Evolutionary conservation across 2,797 vertebrate species (phyloP).

Genomic region (Chrysolophus pictus): DNA sequence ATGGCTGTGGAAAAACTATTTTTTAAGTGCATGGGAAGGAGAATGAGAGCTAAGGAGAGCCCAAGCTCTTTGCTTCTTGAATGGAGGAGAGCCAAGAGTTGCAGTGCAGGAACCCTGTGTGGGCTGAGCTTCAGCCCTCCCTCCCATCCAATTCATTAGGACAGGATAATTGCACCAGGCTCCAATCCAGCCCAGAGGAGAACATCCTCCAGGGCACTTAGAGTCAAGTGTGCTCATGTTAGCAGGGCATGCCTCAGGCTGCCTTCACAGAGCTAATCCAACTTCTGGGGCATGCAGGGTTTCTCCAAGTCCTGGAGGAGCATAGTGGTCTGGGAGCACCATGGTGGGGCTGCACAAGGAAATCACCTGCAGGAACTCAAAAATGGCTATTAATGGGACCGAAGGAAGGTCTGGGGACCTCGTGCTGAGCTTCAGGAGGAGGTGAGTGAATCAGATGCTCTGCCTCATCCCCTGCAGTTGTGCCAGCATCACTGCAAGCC

Average conservation of each 20-base stretch:
- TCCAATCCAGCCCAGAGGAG: not conserved
- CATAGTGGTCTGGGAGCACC: not conserved
- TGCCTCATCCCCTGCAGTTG: accelerated
- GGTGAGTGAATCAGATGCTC: not conserved
- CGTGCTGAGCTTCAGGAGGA: not conserved
- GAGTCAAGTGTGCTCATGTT: not conserved
- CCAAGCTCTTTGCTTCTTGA: accelerated
- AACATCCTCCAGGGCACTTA: not conserved
- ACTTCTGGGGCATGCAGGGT: not conserved
- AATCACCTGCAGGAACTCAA: not conserved
- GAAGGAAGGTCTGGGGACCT: not conserved
- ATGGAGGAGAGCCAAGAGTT: not conserved
- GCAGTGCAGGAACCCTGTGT: not conserved
- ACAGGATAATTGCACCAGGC: not conserved
- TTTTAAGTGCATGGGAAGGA: not conserved
- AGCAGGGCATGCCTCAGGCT: not conserved
- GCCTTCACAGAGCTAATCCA: not conserved
- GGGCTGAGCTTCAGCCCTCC: not conserved
- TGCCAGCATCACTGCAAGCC: accelerated
- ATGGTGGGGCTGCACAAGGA: too few species aligned
- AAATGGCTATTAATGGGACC: not conserved
- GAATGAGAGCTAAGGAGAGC: not conserved
- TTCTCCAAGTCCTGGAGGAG: not conserved
- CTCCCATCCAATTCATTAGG: not conserved
- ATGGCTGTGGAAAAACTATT: not conserved